Conservation (phyloP, 1,140 invertebrate genomes). For the Trachymyrmex septentrionalis region DNA sequence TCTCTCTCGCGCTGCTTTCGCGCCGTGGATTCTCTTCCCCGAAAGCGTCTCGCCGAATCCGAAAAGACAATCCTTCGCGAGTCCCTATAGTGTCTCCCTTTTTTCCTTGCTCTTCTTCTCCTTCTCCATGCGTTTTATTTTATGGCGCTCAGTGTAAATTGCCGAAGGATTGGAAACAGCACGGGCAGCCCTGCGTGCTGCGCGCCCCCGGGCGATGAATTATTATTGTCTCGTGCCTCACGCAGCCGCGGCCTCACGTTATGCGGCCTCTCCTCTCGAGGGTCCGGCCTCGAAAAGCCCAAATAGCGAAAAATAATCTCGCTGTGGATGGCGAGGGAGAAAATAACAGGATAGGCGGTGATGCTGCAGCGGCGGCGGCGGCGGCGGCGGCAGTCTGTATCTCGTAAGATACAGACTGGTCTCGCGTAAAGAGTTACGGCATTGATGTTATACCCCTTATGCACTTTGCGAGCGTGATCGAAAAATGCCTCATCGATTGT, state of each 20-base stretch:
- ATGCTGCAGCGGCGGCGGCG: constrained; percentile 10
- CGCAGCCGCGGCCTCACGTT: constrained; percentile 70
- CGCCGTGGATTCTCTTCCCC: constrained; percentile 26
- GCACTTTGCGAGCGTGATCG: background rate
- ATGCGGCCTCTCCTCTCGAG: constrained; percentile 59
- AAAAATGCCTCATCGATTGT: constrained; percentile 44
- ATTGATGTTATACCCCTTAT: background rate
- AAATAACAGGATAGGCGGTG: constrained; percentile 68
- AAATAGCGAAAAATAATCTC: constrained; percentile 72
- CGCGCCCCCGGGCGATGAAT: constrained; percentile 71
- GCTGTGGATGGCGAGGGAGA: constrained; percentile 46
- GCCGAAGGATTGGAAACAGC: constrained; percentile 79
- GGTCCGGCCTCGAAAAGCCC: constrained; percentile 58
- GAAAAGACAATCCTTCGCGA: constrained; percentile 59
- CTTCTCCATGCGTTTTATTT: constrained; percentile 66
- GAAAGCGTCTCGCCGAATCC: constrained; percentile 55
- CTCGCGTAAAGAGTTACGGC: constrained; percentile 29
- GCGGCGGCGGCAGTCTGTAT: too few species aligned
- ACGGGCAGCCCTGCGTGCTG: constrained; percentile 74
- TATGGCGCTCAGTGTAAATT: constrained; percentile 77
- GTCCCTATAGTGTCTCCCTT: constrained; percentile 38
- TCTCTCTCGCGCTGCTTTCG: constrained; percentile 41
- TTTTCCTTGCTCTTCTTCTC: background rate
- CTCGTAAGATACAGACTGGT: constrained; percentile 1
- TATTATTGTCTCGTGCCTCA: constrained; percentile 82